Percentiles rank a stretch among this genome's conserved stretches.
phyloP scores from a whole-genome alignment of 2,797 vertebrate genomes.

The Pseudocheirus occidentalis region DNA sequence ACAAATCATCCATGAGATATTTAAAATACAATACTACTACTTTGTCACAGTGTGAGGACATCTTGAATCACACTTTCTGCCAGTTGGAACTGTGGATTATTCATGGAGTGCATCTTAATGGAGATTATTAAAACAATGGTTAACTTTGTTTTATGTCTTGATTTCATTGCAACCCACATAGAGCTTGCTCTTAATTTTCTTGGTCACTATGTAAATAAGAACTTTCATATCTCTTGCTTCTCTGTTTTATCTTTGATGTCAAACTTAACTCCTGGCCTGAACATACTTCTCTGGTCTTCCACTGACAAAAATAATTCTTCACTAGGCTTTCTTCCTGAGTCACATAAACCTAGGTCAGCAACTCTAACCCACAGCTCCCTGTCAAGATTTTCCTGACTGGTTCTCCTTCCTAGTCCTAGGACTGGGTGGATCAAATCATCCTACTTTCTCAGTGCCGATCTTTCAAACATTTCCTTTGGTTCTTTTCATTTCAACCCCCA shows the following conservation, averaged over 20 bases:
- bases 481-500: background rate
- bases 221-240: conserved; percentile 18
- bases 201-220: conserved; percentile 3
- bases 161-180: background rate
- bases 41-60: background rate
- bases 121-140: background rate
- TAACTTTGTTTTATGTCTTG: conserved; percentile 3
- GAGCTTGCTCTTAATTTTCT: conserved; percentile 17
- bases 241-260: conserved; percentile 12
- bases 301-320: conserved; percentile 7
- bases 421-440: background rate
- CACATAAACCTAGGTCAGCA: background rate
- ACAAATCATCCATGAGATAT: background rate
- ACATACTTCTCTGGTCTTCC: background rate
- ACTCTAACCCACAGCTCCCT: background rate
- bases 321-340: background rate
- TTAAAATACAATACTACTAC: background rate
- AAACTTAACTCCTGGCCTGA: conserved; percentile 6
- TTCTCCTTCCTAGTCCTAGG: background rate
- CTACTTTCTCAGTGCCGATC: background rate
- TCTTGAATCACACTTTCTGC: background rate
- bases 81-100: background rate
- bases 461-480: background rate
- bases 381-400: background rate
- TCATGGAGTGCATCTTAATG: conserved; percentile 8